Percentiles rank a stretch among this genome's conserved stretches.
phyloP scores from a whole-genome alignment of 1,140 invertebrate species.

The Drosophila nikananu region DNA sequence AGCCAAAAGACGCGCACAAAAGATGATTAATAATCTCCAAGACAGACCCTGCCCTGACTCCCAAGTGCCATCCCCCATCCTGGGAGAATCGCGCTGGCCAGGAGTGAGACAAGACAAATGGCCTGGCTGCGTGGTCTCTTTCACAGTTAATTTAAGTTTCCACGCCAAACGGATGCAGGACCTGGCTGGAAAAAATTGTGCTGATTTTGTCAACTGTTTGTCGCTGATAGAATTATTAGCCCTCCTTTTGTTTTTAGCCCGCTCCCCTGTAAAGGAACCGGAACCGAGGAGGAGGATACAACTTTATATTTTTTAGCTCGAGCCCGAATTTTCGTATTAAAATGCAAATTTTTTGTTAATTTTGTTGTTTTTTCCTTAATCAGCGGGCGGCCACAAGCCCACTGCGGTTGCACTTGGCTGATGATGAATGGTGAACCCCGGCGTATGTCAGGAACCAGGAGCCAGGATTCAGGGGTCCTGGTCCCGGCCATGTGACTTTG shows the following conservation, averaged over 20 bases:
- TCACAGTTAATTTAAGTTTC: conserved; percentile 84
- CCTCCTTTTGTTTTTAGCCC: conserved; percentile 61
- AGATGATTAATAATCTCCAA: conserved; percentile 81
- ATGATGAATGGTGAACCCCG: conserved; percentile 71
- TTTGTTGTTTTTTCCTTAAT: conserved; percentile 81
- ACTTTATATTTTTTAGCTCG: conserved; percentile 19
- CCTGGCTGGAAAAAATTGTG: conserved; percentile 58
- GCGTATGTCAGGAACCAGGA: conserved; percentile 59
- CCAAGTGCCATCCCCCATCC: conserved; percentile 6
- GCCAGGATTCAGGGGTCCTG: conserved; percentile 24
- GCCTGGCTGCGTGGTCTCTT: conserved; percentile 81
- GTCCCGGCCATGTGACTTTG: conserved; percentile 12
- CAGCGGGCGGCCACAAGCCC: conserved; percentile 48
- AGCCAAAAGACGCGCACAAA: conserved; percentile 74
- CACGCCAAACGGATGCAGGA: conserved; percentile 67
- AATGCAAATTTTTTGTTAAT: conserved; percentile 82
- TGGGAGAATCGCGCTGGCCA: conserved; percentile 39
- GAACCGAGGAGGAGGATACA: not conserved
- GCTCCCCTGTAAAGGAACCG: conserved; percentile 9
- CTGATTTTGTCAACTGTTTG: conserved; percentile 85
- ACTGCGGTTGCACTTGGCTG: conserved; percentile 75
- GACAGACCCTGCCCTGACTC: conserved; percentile 40
- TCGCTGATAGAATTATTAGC: conserved; percentile 85
- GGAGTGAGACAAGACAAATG: conserved; percentile 76
- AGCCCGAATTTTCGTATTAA: conserved; percentile 71